phyloP scores from a whole-genome alignment of 2,113 vertebrate species.

The Genyomyrus donnyi region DNA sequence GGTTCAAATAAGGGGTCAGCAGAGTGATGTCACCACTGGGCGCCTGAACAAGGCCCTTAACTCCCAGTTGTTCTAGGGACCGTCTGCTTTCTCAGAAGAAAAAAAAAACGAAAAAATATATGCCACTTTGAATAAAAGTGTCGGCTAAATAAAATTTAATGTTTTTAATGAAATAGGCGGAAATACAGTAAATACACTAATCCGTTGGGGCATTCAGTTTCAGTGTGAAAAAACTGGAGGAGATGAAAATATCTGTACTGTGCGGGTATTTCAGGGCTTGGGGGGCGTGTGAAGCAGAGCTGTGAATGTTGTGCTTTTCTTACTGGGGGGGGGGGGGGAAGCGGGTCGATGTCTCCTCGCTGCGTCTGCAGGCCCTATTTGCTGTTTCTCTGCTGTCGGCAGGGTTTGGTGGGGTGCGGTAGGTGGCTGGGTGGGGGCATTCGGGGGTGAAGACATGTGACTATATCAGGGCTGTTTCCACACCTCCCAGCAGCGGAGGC shows the following conservation, averaged over 20 bases:
- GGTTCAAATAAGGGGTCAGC: neutral
- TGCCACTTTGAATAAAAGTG: neutral
- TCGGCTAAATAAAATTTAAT: neutral
- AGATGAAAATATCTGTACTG: neutral
- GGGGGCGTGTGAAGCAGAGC: neutral
- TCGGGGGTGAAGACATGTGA: neutral
- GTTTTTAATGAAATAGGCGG: neutral
- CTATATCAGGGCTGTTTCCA: neutral
- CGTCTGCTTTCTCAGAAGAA: neutral
- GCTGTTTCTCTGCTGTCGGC: neutral
- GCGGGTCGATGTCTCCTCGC: neutral
- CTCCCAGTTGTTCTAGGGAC: neutral
- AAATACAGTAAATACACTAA: neutral
- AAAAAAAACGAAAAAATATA: neutral
- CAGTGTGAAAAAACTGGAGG: neutral
- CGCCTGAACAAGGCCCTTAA: neutral
- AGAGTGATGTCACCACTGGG: neutral
- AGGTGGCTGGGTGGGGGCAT: neutral
- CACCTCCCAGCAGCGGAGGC: neutral
- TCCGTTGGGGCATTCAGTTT: neutral
- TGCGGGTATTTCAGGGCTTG: neutral
- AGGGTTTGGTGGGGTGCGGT: neutral
- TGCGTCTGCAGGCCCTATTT: neutral
- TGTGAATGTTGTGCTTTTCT: neutral
- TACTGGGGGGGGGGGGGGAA: neutral